Evolutionary conservation across 2,113 vertebrate species (phyloP).

Genomic region (Rattus rattus): DNA sequence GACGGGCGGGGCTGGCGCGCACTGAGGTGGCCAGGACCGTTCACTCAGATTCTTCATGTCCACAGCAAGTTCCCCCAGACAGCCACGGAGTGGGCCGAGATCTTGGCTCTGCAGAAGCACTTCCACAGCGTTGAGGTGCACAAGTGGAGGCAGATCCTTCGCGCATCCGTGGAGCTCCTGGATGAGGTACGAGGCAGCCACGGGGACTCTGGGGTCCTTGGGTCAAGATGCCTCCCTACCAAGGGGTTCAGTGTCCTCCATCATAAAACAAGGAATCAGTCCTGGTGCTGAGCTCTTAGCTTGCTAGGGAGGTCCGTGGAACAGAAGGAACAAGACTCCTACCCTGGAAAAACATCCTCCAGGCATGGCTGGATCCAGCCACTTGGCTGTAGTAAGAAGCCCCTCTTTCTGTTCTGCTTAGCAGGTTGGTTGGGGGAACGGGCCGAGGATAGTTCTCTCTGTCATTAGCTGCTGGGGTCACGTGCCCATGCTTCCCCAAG

Average conservation of each 20-base stretch:
- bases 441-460: not conserved
- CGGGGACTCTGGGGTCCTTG: fast-evolving
- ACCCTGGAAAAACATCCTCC: not conserved
- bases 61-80: constrained; percentile 92
- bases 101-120: constrained; percentile 92
- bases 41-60: not conserved
- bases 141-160: constrained; percentile 94
- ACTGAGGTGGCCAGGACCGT: constrained; percentile 45
- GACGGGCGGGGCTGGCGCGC: not conserved
- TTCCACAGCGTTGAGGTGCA: constrained; percentile 92
- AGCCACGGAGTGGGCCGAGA: constrained; percentile 92
- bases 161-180: constrained; percentile 92
- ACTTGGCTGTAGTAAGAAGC: not conserved
- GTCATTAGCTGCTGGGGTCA: not conserved
- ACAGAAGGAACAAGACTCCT: not conserved
- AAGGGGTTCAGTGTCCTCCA: not conserved
- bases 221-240: too few relatives aligned
- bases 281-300: not conserved
- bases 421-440: not conserved
- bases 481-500: not conserved
- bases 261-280: not conserved
- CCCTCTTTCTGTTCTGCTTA: not conserved
- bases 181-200: constrained; percentile 88
- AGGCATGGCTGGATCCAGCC: not conserved
- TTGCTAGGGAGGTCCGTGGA: not conserved